phyloP scores from a whole-genome alignment of 2,797 vertebrate species.

The Gobio occitaniae region DNA sequence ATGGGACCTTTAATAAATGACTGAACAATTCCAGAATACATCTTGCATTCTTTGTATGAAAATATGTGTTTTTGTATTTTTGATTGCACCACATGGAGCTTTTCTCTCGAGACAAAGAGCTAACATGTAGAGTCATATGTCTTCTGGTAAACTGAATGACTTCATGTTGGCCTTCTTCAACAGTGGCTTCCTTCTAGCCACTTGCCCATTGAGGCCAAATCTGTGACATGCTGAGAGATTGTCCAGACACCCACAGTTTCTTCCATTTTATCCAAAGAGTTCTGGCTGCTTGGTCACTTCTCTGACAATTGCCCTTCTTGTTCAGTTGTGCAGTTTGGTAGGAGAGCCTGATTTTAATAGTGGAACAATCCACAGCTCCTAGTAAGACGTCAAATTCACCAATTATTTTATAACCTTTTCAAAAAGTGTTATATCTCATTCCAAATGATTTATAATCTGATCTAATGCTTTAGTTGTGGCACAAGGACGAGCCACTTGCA shows the following conservation, averaged over 20 bases:
- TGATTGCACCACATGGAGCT: background rate
- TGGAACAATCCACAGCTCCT: too few species aligned
- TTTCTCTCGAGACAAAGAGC: background rate
- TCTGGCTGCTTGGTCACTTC: constrained; percentile 34
- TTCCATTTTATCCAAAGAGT: constrained; percentile 33
- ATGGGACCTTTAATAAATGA: constrained; percentile 13
- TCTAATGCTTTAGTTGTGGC: background rate
- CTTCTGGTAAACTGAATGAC: constrained; percentile 42
- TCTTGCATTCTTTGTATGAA: background rate
- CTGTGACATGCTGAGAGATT: constrained; percentile 27
- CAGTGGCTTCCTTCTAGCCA: constrained; percentile 26
- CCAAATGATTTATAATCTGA: constrained; percentile 1
- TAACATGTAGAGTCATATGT: background rate
- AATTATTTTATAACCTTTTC: constrained; percentile 21
- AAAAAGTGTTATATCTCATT: background rate
- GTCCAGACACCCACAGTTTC: constrained; percentile 39
- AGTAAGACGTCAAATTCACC: background rate
- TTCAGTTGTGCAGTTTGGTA: constrained; percentile 31
- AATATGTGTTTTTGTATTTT: background rate
- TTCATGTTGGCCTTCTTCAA: constrained; percentile 31
- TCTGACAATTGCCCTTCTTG: constrained; percentile 45
- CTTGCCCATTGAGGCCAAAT: constrained; percentile 23
- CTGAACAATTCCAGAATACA: background rate
- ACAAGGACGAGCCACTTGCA: background rate
- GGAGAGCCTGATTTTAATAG: background rate